Evolutionary conservation across 2,797 vertebrate species (phyloP).

Genomic region (Pygocentrus nattereri): DNA sequence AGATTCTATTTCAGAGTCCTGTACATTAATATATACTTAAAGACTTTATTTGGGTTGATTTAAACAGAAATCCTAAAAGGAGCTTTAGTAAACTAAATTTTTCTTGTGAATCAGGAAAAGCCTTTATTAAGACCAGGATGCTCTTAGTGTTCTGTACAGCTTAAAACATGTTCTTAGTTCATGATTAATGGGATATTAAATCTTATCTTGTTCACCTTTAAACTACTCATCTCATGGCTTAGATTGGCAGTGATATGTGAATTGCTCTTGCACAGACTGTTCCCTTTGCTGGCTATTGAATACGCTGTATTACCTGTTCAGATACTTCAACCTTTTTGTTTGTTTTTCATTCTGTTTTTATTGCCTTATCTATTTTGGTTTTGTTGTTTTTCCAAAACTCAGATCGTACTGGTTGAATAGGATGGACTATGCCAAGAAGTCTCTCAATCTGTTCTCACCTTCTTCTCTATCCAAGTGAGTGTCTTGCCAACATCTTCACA

Average conservation of each 20-base stretch:
- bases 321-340: constrained; percentile 28
- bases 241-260: background rate
- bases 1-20: background rate
- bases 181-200: background rate
- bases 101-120: background rate
- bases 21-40: background rate
- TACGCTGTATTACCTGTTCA: background rate
- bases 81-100: background rate
- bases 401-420: constrained; percentile 45
- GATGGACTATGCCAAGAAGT: constrained; percentile 95
- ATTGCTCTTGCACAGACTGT: constrained; percentile 1
- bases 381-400: constrained; percentile 40
- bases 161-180: background rate
- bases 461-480: constrained; percentile 89
- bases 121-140: background rate
- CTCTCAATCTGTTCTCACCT: constrained; percentile 85
- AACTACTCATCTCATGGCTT: background rate
- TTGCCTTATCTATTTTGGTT: constrained; percentile 23
- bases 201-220: constrained; percentile 31
- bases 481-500: constrained; percentile 18
- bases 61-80: background rate
- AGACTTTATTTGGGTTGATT: background rate
- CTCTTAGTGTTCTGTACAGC: background rate
- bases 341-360: constrained; percentile 10
- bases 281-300: background rate